Conservation (phyloP, 1,140 invertebrate genomes). For the Ptiloglossa arizonensis region DNA sequence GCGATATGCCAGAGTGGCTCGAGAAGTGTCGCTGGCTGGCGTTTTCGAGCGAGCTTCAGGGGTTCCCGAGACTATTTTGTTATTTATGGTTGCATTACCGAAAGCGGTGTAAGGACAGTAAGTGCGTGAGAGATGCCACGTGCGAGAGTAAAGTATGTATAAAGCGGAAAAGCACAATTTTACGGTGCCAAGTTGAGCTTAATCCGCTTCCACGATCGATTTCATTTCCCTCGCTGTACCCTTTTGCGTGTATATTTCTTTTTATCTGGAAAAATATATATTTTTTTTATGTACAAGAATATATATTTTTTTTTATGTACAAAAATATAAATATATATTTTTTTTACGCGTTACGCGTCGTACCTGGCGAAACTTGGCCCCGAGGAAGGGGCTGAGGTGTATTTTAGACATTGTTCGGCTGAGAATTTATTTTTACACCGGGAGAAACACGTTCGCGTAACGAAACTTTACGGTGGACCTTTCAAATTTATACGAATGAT, state of each 20-base stretch:
- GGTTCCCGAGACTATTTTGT: conserved; percentile 49
- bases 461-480: conserved; percentile 23
- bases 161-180: conserved; percentile 64
- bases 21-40: conserved; percentile 24
- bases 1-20: conserved; percentile 32
- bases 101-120: conserved; percentile 59
- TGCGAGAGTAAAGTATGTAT: conserved; percentile 66
- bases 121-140: conserved; percentile 65
- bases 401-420: conserved; percentile 6
- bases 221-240: conserved; percentile 18
- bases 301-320: too few relatives aligned
- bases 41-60: conserved; percentile 24
- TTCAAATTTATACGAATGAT: conserved; percentile 34
- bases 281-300: too few relatives aligned
- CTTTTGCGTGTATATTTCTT: background rate
- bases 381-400: background rate
- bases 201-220: conserved; percentile 62
- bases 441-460: conserved; percentile 10
- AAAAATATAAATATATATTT: too few relatives aligned
- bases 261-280: too few relatives aligned
- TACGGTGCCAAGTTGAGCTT: conserved; percentile 59
- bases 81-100: conserved; percentile 71
- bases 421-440: conserved; percentile 37
- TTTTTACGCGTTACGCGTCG: background rate
- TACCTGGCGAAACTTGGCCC: background rate